Base-by-base conservation (phyloP, 2,797 vertebrate species). In the Sebastes elongatus region DNA sequence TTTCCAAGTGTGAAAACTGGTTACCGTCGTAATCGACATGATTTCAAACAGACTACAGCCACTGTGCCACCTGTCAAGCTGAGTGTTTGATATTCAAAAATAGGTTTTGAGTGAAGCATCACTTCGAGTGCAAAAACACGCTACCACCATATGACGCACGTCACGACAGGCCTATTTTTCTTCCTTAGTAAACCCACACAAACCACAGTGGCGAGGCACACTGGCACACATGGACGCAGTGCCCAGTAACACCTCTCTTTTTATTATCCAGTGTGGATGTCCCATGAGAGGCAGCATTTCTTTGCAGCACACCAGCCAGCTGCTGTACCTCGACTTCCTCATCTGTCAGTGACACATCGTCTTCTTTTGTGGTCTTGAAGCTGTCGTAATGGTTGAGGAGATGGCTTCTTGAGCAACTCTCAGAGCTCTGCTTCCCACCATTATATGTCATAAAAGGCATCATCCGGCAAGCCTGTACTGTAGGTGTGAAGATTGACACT, bases 51-150 rank as follows among this genome's bases (percentile, higher is more conserved):
- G 71, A 71, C 74, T 35, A 18, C 64, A 75, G 49, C 27, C 69
- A 49, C 83, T 66, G 10, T 42, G 46, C 74, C 87, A 85, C 78
- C 84, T 87, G 76, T 84, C 78, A 81, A 68, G 28, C 52, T 76
- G 68, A 86, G 75, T 86, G 87, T 90, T 77, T 74, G 82, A 92
- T 92, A 85, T 83, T 91, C 80, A 83, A 76, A 92, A 90, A 81
- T 74, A 87, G 82, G 83, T 86, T 92, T 88, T 86, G 68, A 91
- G 82, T 87, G 86, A 90, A 93, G 80, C 88, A 61, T 87, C 66
- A 49, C 80, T 78, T 80, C 10, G 38, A 88, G 82, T 80, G 84
- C 90, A 91, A 92, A 65, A 92, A 87, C 90, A 93, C 82, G 62
- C 84, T 83, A 72, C 88, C 88, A 74, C 88, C 86, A 89, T 64